A percentile compares a stretch with the other conserved stretches of the same genome.
Evolutionary conservation across 2,113 vertebrate species (phyloP).

Genomic region (Nesogale talazaci): DNA sequence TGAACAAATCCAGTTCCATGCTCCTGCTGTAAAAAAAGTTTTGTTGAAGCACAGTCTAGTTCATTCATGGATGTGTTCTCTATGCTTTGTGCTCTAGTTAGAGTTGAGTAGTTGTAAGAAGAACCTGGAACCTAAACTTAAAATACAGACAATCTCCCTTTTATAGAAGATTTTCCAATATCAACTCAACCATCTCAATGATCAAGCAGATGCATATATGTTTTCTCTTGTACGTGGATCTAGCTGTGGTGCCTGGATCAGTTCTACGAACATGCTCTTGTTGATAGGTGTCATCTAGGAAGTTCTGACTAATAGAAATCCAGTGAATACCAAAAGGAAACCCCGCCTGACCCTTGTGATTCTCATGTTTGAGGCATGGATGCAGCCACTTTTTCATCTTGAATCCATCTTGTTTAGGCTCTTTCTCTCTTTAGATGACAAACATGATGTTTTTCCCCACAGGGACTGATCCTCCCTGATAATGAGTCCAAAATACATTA

Average conservation of each 20-base stretch:
- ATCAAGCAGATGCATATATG: neutral
- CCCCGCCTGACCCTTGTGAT: no score
- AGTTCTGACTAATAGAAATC: no score
- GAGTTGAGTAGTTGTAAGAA: neutral
- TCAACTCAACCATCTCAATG: neutral
- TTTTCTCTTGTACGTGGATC: neutral
- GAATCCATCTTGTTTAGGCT: no score
- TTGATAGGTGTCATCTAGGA: no score
- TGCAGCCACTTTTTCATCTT: no score
- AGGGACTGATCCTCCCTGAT: no score
- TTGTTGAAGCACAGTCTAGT: neutral
- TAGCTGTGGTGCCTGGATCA: neutral
- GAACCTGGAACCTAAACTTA: slow-evolving; percentile 3
- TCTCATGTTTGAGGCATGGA: no score
- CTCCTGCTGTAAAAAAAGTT: slow-evolving; percentile 5
- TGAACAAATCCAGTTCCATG: neutral
- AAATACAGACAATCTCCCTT: neutral
- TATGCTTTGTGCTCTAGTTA: neutral
- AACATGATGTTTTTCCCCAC: no score
- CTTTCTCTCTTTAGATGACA: no score
- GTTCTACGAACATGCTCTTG: neutral
- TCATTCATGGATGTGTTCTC: neutral
- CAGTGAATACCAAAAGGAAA: no score
- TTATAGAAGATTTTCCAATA: slow-evolving; percentile 10
- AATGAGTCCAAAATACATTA: no score